Base-by-base conservation (phyloP, 2,113 vertebrate genomes). In the Bubo scandiacus region DNA sequence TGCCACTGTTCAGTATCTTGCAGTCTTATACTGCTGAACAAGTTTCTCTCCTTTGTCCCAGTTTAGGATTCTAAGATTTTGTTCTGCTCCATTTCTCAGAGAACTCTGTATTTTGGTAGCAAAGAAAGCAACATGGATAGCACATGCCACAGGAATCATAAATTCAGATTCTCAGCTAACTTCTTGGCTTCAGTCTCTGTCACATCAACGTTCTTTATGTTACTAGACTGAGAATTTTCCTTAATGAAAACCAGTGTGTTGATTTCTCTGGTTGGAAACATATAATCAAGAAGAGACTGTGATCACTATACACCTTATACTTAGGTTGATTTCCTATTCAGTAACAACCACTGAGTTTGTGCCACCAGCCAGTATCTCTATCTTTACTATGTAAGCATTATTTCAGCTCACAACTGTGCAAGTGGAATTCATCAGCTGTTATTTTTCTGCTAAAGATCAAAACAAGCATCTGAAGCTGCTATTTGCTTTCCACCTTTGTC, bases 11-110 rank as follows among this genome's bases (percentile, higher is more conserved):
- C 22, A 36, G 15, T 52, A 32, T 43, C 19, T 63, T 47, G 2
- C 1, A 2, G 6, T 49, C 14, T 62, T 62, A 23, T 4, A 34
- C 16, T 1, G 2, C 47, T 12, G 49, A 78, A 65, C 0, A 0
- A 65, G 7, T 7, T 61, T 85, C 25, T 40, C 38, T 55, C 22
- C 4, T 61, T 75, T 71, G 22, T 86, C 51, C 11, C 2, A 0
- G 7, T 43, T 71, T 26, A 62, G 34, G 6, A 15, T 80, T 93
- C 66, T 78, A 72, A 62, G 45, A 43, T 42, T 93, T 63, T 74
- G 52, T 79, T 94, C 40, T 65, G 10, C 22, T 80, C 14, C 4
- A 2, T 84, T 47, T 73, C 26, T 43, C 26, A 57, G 63, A 75
- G 2, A 77, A 42, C 16, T 15, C 1, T 43, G 22, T 59, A 47